Evolutionary conservation across 2,888 invertebrate genomes (phyloP).

Genomic region (Epinotia nisella): DNA sequence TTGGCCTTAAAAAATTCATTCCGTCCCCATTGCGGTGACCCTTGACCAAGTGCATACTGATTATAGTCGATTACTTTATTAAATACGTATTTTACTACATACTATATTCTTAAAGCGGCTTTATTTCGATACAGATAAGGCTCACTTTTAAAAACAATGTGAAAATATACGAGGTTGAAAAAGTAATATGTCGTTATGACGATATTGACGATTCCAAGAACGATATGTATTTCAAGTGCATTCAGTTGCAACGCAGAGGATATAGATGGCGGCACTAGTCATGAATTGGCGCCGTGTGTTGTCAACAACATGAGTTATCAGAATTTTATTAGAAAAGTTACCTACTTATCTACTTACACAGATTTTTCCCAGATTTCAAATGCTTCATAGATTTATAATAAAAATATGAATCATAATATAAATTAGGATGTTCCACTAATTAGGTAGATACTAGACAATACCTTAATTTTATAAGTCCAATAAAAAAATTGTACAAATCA

Average conservation of each 20-base stretch:
- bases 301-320: background rate
- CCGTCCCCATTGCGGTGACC: constrained; percentile 37
- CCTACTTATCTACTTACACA: too few relatives aligned
- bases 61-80: constrained; percentile 9
- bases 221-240: constrained; percentile 25
- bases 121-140: background rate
- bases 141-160: background rate
- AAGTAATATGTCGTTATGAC: constrained; percentile 16
- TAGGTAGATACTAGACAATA: too few relatives aligned
- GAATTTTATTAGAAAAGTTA: background rate
- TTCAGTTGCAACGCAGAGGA: background rate
- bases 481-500: too few relatives aligned
- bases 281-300: background rate
- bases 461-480: too few relatives aligned
- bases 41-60: constrained; percentile 44
- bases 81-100: background rate
- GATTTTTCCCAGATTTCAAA: background rate
- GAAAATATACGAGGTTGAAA: constrained; percentile 8
- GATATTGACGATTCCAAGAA: constrained; percentile 31
- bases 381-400: background rate
- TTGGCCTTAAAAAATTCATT: constrained; percentile 38
- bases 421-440: too few relatives aligned
- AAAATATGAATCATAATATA: background rate
- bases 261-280: constrained; percentile 37
- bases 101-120: background rate